Evolutionary conservation across 2,113 vertebrate genomes (phyloP).

Genomic region (Corythoichthys haematopterus): DNA sequence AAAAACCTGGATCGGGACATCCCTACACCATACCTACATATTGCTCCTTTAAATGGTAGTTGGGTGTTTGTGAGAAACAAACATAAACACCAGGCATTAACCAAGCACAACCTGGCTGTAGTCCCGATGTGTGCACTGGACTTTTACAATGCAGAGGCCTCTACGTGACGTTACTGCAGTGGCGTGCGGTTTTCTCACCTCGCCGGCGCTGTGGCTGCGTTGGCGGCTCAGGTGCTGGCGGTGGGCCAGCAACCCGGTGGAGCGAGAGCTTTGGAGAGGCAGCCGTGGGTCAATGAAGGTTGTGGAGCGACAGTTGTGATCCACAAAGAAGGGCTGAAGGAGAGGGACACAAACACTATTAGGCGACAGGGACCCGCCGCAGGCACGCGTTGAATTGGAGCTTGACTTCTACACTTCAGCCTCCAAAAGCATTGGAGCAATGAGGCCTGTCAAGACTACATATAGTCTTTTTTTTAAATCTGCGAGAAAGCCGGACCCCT

Average conservation of each 20-base stretch:
- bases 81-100: not conserved
- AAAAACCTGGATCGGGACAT: too few relatives aligned
- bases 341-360: slow-evolving; percentile 5
- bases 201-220: slow-evolving; percentile 95
- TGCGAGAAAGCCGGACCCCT: not conserved
- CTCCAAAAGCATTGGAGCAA: not conserved
- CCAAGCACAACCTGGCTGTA: not conserved
- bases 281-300: slow-evolving; percentile 97
- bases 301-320: slow-evolving; percentile 96
- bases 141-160: slow-evolving; percentile 13
- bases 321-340: slow-evolving; percentile 91
- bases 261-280: slow-evolving; percentile 89
- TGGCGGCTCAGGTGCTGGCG: slow-evolving; percentile 92
- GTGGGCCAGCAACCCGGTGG: slow-evolving; percentile 86
- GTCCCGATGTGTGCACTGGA: not conserved
- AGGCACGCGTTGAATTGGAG: not conserved
- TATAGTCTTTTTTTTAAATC: not conserved
- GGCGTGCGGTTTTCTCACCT: slow-evolving; percentile 72
- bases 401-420: not conserved
- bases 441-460: not conserved
- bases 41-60: too few relatives aligned
- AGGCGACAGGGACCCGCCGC: not conserved
- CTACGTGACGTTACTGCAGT: slow-evolving; percentile 22
- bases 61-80: not conserved
- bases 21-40: too few relatives aligned